Base-by-base conservation (phyloP, 2,113 vertebrate genomes). In the Neomonachus schauinslandi region DNA sequence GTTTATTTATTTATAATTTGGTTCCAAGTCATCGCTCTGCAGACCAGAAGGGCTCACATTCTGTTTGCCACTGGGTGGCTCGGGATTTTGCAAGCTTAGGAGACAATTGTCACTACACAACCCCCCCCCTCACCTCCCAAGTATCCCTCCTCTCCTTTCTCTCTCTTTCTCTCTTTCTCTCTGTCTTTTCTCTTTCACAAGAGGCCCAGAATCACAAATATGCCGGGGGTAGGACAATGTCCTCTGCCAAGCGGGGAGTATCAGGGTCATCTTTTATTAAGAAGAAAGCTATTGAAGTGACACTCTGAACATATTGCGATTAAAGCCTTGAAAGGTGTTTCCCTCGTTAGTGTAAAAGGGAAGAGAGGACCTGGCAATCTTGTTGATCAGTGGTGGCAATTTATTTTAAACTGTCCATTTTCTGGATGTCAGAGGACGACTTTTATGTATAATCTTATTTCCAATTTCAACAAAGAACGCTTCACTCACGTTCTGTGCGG, bases 191-290 rank as follows among this genome's bases (percentile, higher is more conserved):
- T 61, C 59, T 93, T 85, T 96, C 94, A 93, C 57, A 51, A 97
- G 97, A 97, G 98, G 91, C 97, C 97, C 92, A 90, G 92, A 97
- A 96, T 98, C 98, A 91, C 33, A n/a, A 92, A 21, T 11, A 82
- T 31, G 74, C 83, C 65, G 91, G 57, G 74, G 95, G 81, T 89
- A 98, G 98, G 98, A 98, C 98, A 98, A 98, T 97, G 98, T 97
- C 98, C 97, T 61, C 97, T 76, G 92, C 94, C 76, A 96, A 90
- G 79, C 79, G 97, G 98, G 96, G 95, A 97, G 91, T 85, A 95
- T 98, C 98, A 98, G 99, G 99, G 99, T 99, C 99, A 99, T 99
- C 99, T 99, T 99, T 99, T 99, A 99, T 99, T 99, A 99, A 99
- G 98, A 98, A 98, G 98, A 98, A 98, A 99, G 99, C 99, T 98